Evolutionary conservation across 2,888 invertebrate species (phyloP).

Genomic region (Scrobipalpa costella): DNA sequence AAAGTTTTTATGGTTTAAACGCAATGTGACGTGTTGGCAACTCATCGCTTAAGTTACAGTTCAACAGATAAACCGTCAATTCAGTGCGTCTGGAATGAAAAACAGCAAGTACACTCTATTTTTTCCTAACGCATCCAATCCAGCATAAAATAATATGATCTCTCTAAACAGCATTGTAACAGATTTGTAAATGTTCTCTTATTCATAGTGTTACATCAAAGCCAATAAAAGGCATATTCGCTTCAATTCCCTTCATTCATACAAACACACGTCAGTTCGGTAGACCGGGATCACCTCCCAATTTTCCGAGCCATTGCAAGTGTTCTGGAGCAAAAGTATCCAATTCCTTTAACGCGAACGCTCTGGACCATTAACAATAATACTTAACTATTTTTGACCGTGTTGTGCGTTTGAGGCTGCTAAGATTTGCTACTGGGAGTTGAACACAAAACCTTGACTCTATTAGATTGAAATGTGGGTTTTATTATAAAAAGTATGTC

Average conservation of each 20-base stretch:
- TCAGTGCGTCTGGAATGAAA: no score
- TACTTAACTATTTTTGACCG: slow-evolving; percentile 56
- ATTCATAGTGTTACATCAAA: background rate
- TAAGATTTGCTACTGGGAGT: background rate
- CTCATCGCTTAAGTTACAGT: no score
- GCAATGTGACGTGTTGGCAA: no score
- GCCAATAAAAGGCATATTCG: background rate
- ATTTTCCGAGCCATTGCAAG: slow-evolving; percentile 74
- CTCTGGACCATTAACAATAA: slow-evolving; percentile 67
- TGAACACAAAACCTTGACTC: background rate
- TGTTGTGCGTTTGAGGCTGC: background rate
- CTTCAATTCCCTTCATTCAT: slow-evolving; percentile 1
- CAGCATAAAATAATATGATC: no score
- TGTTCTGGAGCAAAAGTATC: slow-evolving; percentile 71
- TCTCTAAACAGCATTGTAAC: background rate
- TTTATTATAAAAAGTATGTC: no score
- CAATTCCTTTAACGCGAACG: slow-evolving; percentile 69
- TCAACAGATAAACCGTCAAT: no score
- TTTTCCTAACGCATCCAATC: no score
- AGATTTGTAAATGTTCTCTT: no score
- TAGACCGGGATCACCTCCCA: slow-evolving; percentile 62
- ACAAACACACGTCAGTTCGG: slow-evolving; percentile 34
- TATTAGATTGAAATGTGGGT: background rate
- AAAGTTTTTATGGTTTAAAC: no score
- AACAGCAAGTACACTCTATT: no score